Base-by-base conservation (phyloP, 2,888 invertebrate species). In the Hofmannophila pseudospretella region DNA sequence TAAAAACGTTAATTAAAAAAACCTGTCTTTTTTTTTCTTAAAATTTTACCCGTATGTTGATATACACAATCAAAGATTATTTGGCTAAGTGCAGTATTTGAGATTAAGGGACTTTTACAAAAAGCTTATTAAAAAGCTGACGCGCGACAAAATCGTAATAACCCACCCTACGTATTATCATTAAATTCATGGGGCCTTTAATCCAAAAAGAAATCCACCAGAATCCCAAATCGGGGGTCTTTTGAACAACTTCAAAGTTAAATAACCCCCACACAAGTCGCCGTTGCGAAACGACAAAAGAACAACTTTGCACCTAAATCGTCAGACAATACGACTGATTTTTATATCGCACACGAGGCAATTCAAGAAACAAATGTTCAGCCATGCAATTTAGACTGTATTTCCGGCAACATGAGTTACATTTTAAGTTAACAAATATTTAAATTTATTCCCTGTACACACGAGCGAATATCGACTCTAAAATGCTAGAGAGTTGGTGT, bases 391-490 rank as follows among this genome's bases (percentile, higher is more conserved):
- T 85, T 84, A 71, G 79, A 82, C 85, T 84, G 82, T 85, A 85
- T 85, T 75, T 86, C 85, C 85, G 81, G 75, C 67, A 67, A 84
- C 86, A 86, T 81, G 85, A 73, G 86, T 85, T 78, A 85, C 86
- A 86, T 86, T 86, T 86, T 82, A 84, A 85, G 72, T 85, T 84
- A 78, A 84, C 86, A 84, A 84, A 85, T 78, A 82, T 82, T 86
- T 84, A 80, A 85, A 85, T 82, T 82, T 82, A 84, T 81, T 77
- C 82, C 62, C 54, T 45, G 52, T 38, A 35, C 36, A 32, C 30
- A 47, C 66, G 64, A 59, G 61, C 54, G 45, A 71, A 67, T 67
- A 58, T 67, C 44, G 42, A 70, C 80, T 59, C 31, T 47, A 38
- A 25, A 20, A 38, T 32, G 30, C 13, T 39, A 38, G 47, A 7